These are phyloP conservation scores for Protophormia terraenovae DNA, from an alignment of 2,888 invertebrate genomes.

Conservation along the genomic window DNA sequence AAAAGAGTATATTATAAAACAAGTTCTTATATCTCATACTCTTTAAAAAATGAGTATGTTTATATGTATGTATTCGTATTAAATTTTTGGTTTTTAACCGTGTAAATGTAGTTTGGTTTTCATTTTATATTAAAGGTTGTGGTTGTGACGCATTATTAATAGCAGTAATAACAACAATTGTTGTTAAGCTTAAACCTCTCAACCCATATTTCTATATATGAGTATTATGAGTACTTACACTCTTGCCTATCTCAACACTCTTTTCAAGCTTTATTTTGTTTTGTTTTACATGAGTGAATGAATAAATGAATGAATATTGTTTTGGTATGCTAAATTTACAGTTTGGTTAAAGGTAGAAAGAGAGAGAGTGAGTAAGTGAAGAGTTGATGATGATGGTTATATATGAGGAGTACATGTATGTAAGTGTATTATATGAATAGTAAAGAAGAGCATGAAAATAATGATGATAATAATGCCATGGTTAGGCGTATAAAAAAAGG, in stretches of 20 bases:
- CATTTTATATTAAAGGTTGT: slow-evolving; percentile 1
- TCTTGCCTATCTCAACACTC: neutral
- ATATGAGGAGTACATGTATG: too few relatives aligned
- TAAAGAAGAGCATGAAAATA: neutral
- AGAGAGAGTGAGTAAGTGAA: neutral
- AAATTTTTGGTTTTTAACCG: neutral
- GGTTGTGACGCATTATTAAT: too few relatives aligned
- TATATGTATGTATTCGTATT: too few relatives aligned
- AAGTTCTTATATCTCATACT: too few relatives aligned
- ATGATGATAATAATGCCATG: neutral
- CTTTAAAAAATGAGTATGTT: too few relatives aligned
- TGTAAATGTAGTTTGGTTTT: slow-evolving; percentile 1
- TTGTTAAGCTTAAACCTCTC: slow-evolving; percentile 8
- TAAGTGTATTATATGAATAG: neutral
- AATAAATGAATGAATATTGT: slow-evolving; percentile 22
- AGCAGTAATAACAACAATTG: slow-evolving; percentile 8
- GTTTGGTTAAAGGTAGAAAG: neutral
- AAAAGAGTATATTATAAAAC: too few relatives aligned
- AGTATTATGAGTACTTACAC: neutral
- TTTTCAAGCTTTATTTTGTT: neutral
- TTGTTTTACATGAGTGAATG: slow-evolving; percentile 29
- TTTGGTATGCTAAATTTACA: slow-evolving; percentile 42
- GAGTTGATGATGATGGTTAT: too few relatives aligned
- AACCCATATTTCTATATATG: slow-evolving; percentile 21
- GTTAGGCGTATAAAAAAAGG: slow-evolving; percentile 19